phyloP scores from a whole-genome alignment of 2,797 vertebrate species.

The Neostethus bicornis region DNA sequence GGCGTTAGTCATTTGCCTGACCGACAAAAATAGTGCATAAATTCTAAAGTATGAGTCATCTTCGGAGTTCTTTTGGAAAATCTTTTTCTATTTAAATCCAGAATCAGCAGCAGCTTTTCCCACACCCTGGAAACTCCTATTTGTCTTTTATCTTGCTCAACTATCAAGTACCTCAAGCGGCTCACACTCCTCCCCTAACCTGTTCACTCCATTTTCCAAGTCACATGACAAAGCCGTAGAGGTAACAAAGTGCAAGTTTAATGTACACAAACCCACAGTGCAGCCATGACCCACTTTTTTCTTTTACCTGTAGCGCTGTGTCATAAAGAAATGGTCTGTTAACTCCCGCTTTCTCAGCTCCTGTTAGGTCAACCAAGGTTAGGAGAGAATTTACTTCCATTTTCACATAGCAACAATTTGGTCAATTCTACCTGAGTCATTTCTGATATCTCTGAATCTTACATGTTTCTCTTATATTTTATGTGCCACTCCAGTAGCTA shows the following conservation, averaged over 20 bases:
- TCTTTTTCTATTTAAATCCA: background rate
- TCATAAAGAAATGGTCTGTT: slow-evolving; percentile 35
- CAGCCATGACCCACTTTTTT: slow-evolving; percentile 58
- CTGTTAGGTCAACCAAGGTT: slow-evolving; percentile 50
- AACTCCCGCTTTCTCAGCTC: slow-evolving; percentile 22
- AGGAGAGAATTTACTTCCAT: slow-evolving; percentile 29
- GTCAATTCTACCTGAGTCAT: slow-evolving; percentile 15
- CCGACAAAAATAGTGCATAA: background rate
- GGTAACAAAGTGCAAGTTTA: slow-evolving; percentile 65
- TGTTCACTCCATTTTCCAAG: slow-evolving; percentile 31
- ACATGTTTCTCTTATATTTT: background rate
- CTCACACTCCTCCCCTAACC: slow-evolving; percentile 13
- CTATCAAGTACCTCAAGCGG: slow-evolving; percentile 7
- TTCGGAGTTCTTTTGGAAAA: background rate
- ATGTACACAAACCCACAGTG: slow-evolving; percentile 59
- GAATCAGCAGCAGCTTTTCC: slow-evolving; percentile 20
- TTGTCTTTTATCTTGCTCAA: slow-evolving; percentile 27
- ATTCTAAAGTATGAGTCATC: background rate
- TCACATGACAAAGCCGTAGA: slow-evolving; percentile 55
- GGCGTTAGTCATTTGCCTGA: background rate
- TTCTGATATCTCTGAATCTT: background rate
- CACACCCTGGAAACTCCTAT: slow-evolving; percentile 35
- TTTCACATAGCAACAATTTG: slow-evolving; percentile 40
- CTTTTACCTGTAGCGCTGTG: slow-evolving; percentile 30
- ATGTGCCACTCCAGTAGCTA: background rate